Conservation (phyloP, 2,113 vertebrate species). For the Labeo catla region DNA sequence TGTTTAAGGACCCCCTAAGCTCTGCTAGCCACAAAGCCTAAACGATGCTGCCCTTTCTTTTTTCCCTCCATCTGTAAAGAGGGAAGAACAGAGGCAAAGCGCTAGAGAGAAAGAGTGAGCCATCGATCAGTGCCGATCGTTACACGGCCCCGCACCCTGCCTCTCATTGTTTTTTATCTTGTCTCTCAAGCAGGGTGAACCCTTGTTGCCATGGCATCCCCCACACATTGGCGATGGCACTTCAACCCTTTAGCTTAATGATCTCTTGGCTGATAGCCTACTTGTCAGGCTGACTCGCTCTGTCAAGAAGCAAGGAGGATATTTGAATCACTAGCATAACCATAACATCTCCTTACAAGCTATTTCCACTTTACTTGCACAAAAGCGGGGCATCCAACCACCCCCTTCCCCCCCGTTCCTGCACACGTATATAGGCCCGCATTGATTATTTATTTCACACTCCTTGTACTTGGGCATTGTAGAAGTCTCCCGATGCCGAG, state of each 20-base stretch:
- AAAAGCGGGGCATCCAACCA: constrained; percentile 27
- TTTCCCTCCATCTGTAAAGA: constrained; percentile 47
- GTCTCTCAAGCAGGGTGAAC: constrained; percentile 73
- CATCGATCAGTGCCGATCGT: constrained; percentile 78
- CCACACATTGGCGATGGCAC: constrained; percentile 78
- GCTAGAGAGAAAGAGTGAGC: constrained; percentile 50
- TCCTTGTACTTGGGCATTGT: constrained; percentile 41
- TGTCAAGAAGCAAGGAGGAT: constrained; percentile 70
- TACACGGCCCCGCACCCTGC: constrained; percentile 72
- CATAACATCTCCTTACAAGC: constrained; percentile 41
- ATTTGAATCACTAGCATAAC: constrained; percentile 50
- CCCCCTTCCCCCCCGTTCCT: neutral
- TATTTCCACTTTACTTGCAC: constrained; percentile 44
- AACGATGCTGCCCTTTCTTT: constrained; percentile 54
- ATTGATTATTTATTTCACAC: constrained; percentile 47
- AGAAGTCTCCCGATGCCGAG: constrained; percentile 59
- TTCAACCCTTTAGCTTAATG: constrained; percentile 83
- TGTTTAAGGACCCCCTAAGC: constrained; percentile 54
- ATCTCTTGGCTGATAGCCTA: constrained; percentile 84
- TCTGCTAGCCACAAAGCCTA: constrained; percentile 53
- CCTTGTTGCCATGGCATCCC: constrained; percentile 81
- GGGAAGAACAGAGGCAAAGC: constrained; percentile 36
- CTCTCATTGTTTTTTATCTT: constrained; percentile 78
- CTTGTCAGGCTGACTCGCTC: constrained; percentile 77
- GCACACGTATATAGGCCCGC: constrained; percentile 3